A percentile compares a stretch with the other conserved stretches of the same genome.
Evolutionary conservation across 2,888 invertebrate species (phyloP).

Genomic region (Ectemnius cavifrons): DNA sequence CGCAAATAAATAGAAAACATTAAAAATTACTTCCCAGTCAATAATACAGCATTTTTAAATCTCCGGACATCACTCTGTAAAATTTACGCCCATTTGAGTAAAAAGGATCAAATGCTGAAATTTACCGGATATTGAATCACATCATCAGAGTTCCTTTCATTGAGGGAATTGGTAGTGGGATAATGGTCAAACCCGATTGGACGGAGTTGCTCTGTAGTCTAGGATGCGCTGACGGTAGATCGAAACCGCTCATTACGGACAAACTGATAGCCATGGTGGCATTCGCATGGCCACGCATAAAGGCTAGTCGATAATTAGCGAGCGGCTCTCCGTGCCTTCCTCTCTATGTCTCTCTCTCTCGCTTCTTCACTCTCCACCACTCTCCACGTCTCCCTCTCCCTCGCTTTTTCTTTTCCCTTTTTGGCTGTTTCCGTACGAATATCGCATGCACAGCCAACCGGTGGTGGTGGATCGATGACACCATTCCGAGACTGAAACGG

Average conservation of each 20-base stretch:
- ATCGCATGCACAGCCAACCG: slow-evolving; percentile 38
- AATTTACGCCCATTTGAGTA: too few species aligned
- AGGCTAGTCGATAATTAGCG: slow-evolving; percentile 45
- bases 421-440: slow-evolving; percentile 25
- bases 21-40: too few species aligned
- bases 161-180: too few species aligned
- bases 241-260: slow-evolving; percentile 62
- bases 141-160: too few species aligned
- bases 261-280: slow-evolving; percentile 50
- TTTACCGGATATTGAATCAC: too few species aligned
- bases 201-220: slow-evolving; percentile 11
- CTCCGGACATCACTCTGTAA: too few species aligned
- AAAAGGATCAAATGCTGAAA: too few species aligned
- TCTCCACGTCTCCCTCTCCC: slow-evolving; percentile 11
- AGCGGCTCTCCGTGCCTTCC: slow-evolving; percentile 9
- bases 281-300: slow-evolving; percentile 38
- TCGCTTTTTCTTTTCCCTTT: too few species aligned
- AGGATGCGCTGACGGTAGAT: slow-evolving; percentile 60
- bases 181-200: too few species aligned
- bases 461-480: slow-evolving; percentile 42
- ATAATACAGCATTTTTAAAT: too few species aligned
- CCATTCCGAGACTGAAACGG: slow-evolving; percentile 24
- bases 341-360: not conserved
- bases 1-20: too few species aligned
- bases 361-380: slow-evolving; percentile 23